phyloP scores from a whole-genome alignment of 1,140 invertebrate species.

The Potamilus streckersoni region DNA sequence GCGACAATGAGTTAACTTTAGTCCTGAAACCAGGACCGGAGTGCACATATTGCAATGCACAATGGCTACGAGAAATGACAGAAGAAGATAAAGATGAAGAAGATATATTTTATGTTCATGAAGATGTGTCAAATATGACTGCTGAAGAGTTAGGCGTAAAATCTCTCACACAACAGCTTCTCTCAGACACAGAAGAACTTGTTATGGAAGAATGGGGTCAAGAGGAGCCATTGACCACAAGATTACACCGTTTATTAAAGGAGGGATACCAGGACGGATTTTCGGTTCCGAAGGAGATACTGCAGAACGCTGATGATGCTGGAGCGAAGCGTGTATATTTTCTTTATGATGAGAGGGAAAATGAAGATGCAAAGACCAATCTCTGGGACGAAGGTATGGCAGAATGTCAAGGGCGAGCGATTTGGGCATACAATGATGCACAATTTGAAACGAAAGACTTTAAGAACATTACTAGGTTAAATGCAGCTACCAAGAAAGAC shows the following conservation, averaged over 20 bases:
- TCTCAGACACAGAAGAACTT: constrained; percentile 34
- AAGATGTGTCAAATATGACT: constrained; percentile 34
- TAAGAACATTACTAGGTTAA: constrained; percentile 35
- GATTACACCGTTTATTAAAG: constrained; percentile 40
- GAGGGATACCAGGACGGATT: constrained; percentile 53
- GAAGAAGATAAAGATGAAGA: constrained; percentile 35
- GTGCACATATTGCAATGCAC: constrained; percentile 16
- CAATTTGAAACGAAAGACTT: constrained; percentile 39
- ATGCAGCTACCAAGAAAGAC: constrained; percentile 33
- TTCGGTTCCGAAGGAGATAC: constrained; percentile 56
- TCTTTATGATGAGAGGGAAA: constrained; percentile 56
- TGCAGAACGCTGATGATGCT: constrained; percentile 69
- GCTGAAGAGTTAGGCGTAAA: constrained; percentile 30
- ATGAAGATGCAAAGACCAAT: constrained; percentile 37
- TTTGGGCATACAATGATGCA: constrained; percentile 53
- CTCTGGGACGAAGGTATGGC: constrained; percentile 49
- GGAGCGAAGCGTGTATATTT: constrained; percentile 56
- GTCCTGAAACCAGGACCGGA: constrained; percentile 26
- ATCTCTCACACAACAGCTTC: constrained; percentile 31
- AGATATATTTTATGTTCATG: constrained; percentile 38
- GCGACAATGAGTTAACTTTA: constrained; percentile 2
- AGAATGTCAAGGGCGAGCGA: constrained; percentile 45
- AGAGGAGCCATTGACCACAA: constrained; percentile 49
- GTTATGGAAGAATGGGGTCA: constrained; percentile 47
- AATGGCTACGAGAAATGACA: constrained; percentile 4